Evolutionary conservation across 2,797 vertebrate genomes (phyloP), one percentile per base, ranked within the genome.

Genomic region (Aphelocoma californica): DNA sequence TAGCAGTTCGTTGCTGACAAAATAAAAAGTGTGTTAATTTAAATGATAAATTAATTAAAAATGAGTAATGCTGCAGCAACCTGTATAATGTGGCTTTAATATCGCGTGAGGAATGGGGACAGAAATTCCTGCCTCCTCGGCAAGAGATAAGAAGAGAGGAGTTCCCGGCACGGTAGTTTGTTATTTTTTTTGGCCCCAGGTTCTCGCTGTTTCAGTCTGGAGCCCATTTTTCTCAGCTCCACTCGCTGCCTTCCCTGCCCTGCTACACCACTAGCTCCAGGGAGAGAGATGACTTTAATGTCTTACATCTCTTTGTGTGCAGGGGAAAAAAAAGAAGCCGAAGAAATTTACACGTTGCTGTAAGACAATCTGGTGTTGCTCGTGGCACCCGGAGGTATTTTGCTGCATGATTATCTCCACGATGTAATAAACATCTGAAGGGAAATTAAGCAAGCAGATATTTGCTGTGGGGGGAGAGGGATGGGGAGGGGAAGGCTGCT

Each of bases 351-450:
- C 86, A 92, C 28, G 1, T 75, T 88, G 73, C 93, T 94, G 56
- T 79, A 96, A 95, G 91, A 89, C 81, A 86, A 95, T 85, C 90
- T 96, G 89, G 91, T 94, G 82, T 87, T 94, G 73, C 87, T 95
- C 5, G 32, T 95, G 80, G 91, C 91, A 93, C 87, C 9, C 17
- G 38, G 85, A 96, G 89, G 87, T 95, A 74, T 95, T 96, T 93
- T 90, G 83, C 94, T 74, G 82, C 83, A 54, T 70, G 62, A 92
- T 96, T 96, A 96, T 97, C 93, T 96, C 72, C 83, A 42, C 50
- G 2, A 92, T 89, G 81, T 65, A 96, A 97, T 95, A 96, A 97
- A 96, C 93, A 95, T 87, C 92, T 96, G 91, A 97, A 86, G 87
- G 92, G 88, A 95, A 96, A 96, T 95, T 64, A 96, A 77, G 65